Evolutionary conservation across 2,888 invertebrate species (phyloP).

Genomic region (Acronicta alni): DNA sequence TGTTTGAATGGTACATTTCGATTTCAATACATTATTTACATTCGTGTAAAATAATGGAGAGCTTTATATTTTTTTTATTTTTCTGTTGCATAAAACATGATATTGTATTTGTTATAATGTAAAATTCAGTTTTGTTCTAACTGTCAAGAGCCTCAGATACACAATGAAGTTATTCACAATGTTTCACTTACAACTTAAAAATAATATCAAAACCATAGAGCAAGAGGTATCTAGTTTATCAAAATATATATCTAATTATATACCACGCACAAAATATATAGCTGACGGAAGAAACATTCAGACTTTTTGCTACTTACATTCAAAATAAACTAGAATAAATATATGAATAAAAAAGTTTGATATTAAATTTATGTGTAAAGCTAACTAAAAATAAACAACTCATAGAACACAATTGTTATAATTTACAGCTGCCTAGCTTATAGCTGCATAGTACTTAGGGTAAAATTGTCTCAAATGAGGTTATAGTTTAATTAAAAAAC

Average conservation of each 20-base stretch:
- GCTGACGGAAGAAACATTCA: conserved; percentile 15
- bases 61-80: conserved; percentile 27
- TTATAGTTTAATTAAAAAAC: conserved; percentile 37
- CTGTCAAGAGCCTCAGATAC: conserved; percentile 8
- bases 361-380: conserved; percentile 20
- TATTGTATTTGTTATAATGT: conserved; percentile 19
- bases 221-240: conserved; percentile 7
- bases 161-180: conserved; percentile 24
- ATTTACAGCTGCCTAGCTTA: conserved; percentile 56
- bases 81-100: conserved; percentile 28
- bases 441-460: conserved; percentile 36
- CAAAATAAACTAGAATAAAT: conserved; percentile 29
- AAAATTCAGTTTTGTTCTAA: conserved; percentile 18
- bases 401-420: conserved; percentile 64
- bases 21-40: conserved; percentile 45
- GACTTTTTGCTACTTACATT: conserved; percentile 18
- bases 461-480: conserved; percentile 26
- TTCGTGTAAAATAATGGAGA: conserved; percentile 48
- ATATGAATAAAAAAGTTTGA: conserved; percentile 8
- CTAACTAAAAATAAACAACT: conserved; percentile 60
- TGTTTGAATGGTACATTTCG: conserved; percentile 44
- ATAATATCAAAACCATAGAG: conserved; percentile 26
- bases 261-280: conserved; percentile 22
- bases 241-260: not conserved
- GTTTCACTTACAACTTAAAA: conserved; percentile 4